These are phyloP conservation scores for Stenotaenia linearis DNA, from an alignment of 2,888 invertebrate genomes.

Conservation along the genomic window DNA sequence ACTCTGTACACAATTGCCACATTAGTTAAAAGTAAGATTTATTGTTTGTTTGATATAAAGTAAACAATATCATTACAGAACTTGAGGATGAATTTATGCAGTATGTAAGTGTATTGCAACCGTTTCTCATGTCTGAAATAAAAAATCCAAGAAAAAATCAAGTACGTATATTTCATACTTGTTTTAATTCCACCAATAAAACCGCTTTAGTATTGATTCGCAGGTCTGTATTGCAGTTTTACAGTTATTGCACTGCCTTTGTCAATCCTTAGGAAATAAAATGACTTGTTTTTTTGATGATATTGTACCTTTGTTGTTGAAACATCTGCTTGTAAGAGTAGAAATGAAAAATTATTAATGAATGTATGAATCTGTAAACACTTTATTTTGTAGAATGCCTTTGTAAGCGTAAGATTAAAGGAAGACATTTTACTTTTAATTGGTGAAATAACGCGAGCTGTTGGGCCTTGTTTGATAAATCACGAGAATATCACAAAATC, in stretches of 20 bases:
- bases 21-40: background rate
- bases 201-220: background rate
- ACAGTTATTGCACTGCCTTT: background rate
- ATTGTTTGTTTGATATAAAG: background rate
- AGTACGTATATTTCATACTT: background rate
- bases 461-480: background rate
- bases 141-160: background rate
- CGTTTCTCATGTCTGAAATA: background rate
- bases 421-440: background rate
- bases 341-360: background rate
- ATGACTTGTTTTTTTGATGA: background rate
- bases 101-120: background rate
- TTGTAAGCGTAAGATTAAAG: background rate
- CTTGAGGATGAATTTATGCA: background rate
- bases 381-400: background rate
- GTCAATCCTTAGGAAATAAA: background rate
- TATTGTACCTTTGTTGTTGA: background rate
- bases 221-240: background rate
- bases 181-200: background rate
- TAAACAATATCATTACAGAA: background rate
- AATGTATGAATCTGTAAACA: background rate
- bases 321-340: background rate
- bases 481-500: background rate
- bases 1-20: background rate
- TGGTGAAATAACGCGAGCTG: background rate